Base-by-base conservation (phyloP, 2,888 invertebrate species). In the Ditylenchus weischeri region DNA sequence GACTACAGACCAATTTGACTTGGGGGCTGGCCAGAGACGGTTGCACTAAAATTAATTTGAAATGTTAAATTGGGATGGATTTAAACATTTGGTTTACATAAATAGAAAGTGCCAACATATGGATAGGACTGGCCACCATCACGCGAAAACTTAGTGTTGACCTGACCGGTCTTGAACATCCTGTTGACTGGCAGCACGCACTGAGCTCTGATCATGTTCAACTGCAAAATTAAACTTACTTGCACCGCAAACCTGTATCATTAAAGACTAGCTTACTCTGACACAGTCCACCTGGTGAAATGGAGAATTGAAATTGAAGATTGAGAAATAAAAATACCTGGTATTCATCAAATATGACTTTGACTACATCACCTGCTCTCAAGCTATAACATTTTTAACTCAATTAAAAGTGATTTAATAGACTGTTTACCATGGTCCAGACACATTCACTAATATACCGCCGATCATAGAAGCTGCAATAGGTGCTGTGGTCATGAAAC, bases 381-480 rank as follows among this genome's bases (percentile, higher is more conserved):
- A 95, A 91, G 83, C 96, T 43, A 8, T 8, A 43, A 43, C 8
- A 43, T 15, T 43, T 29, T 43, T 10, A 3, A 43, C 8, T 43
- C 8, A 6, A 43, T 15, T 43, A 43, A 43, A 43, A 43, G 43
- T 13, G 43, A 8, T 43, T 43, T 13, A 15, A 43, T 43, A 3
- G 15, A 8, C 11, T 15, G 15, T 43, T 10, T 43, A 43, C 43
- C 43, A 96, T 2, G 94, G 93, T 0, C 95, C 96, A 0, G 95
- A 93, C 68, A 96, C 91, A 83, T 95, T 94, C 50, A 96, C 74
- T 29, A 94, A 89, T 0, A 92, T 91, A 1, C 96, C 96, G 4
- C 96, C 96, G 74, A 95, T 87, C 95, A 96, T 95, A 84, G 92
- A 93, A 6, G 93, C 95, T 82, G 91, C 92, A 84, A 93, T 93